Evolutionary conservation across 2,113 vertebrate species (phyloP), one percentile per base, ranked within the genome.

Genomic region (Asarcornis scutulata): DNA sequence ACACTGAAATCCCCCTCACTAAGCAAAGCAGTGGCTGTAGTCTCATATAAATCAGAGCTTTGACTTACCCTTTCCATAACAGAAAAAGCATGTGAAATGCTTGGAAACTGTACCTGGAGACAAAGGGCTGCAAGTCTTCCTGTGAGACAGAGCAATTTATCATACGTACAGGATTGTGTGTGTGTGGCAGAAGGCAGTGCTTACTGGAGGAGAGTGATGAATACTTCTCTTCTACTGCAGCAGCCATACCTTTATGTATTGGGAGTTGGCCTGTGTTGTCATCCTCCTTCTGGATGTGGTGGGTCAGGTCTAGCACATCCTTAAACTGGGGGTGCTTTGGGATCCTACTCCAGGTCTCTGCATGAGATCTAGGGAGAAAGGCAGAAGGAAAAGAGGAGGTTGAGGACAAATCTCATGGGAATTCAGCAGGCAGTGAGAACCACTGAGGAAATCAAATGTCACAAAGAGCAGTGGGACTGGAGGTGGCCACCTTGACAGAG

Each of bases 191-290:
- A 46, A 84, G 81, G 69, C 46, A 40, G 7, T 5, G 60, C 27
- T 69, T 46, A 17, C 3, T 1, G 6, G 18, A 64, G 34, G 36
- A 48, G n/a, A 11, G 14, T 2, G 8, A 76, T 18, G 25, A 64
- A 52, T 66, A 5, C 6, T 13, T 2, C 40, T 53, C 14, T 50
- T 7, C 48, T 68, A 20, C 32, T 29, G 29, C 0, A 6, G 25
- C 3, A 11, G 31, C 31, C 2, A 2, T 22, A 10, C 14, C 11
- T 11, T 13, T 0, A 0, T 14, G 20, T n/a, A 2, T 0, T 46
- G 8, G 22, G 13, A 17, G 8, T 8, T 13, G 13, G 14, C 5
- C 9, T 13, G 13, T 1, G 1, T 5, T 36, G 34, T 18, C 2
- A 5, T 62, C 8, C 11, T 60, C 21, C 3, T 69, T 6, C 53